phyloP scores from a whole-genome alignment of 2,797 vertebrate genomes.

The Netta rufina region DNA sequence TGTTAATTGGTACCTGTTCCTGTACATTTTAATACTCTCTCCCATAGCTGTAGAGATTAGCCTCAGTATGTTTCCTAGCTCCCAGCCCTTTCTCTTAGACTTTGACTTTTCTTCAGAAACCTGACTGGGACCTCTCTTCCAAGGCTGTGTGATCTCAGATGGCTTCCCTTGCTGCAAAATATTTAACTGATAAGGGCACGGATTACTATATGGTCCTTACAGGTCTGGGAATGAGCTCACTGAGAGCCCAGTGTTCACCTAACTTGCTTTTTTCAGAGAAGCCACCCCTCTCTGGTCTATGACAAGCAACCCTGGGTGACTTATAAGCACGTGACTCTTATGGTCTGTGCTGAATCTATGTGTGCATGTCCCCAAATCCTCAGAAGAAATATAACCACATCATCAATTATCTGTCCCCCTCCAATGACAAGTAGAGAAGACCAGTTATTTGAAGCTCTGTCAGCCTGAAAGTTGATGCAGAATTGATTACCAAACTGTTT shows the following conservation, averaged over 20 bases:
- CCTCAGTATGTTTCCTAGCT: constrained; percentile 30
- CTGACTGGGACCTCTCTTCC: not conserved
- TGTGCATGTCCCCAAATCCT: fast-evolving
- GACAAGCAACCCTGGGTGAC: not conserved
- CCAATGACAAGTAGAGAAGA: not conserved
- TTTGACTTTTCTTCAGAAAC: constrained; percentile 1
- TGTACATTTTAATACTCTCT: constrained; percentile 59
- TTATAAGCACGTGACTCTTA: not conserved
- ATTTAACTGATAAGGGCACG: not conserved
- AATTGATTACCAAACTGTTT: not conserved
- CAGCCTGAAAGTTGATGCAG: not conserved
- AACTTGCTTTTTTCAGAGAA: not conserved
- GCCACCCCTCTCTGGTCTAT: not conserved
- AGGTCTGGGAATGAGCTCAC: not conserved
- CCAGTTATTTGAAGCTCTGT: not conserved
- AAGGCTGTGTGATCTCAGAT: not conserved
- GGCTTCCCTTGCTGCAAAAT: not conserved
- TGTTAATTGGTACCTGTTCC: constrained; percentile 61
- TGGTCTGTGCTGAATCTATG: not conserved
- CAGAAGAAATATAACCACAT: not conserved
- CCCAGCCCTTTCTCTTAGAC: constrained; percentile 12
- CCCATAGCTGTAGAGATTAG: constrained; percentile 44
- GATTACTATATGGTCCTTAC: not conserved
- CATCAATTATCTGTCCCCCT: not conserved
- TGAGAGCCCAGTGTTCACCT: not conserved